Evolutionary conservation across 1,140 invertebrate species (phyloP).

Genomic region (Drosophila sp.): DNA sequence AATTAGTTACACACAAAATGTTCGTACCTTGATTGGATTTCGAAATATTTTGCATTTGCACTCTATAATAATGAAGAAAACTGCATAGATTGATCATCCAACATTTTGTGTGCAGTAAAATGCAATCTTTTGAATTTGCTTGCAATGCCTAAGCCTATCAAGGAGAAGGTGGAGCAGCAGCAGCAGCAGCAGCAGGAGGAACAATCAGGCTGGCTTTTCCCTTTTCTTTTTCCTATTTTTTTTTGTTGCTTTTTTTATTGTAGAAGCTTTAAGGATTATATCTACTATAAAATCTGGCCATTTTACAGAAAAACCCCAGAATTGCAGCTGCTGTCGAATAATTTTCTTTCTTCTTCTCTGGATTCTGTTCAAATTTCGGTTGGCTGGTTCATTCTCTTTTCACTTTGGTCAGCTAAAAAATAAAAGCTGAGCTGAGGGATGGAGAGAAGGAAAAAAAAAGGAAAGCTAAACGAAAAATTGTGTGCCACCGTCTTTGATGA

Average conservation of each 20-base stretch:
- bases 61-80: neutral
- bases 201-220: neutral
- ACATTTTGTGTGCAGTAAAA: neutral
- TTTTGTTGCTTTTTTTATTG: neutral
- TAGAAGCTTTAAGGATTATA: slow-evolving; percentile 1
- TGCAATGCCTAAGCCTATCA: neutral
- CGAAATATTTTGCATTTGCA: neutral
- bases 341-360: slow-evolving; percentile 9
- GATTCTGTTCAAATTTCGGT: slow-evolving; percentile 26
- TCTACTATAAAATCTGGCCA: slow-evolving; percentile 7
- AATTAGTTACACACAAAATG: too few species aligned
- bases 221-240: neutral
- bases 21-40: too few species aligned
- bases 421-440: neutral
- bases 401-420: slow-evolving; percentile 58
- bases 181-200: too few species aligned
- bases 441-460: neutral
- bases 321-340: slow-evolving; percentile 65
- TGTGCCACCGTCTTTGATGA: slow-evolving; percentile 47
- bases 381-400: slow-evolving; percentile 46
- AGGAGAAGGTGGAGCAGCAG: too few species aligned
- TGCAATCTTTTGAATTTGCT: neutral
- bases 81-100: neutral
- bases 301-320: slow-evolving; percentile 32
- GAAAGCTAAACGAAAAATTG: slow-evolving; percentile 59